These are phyloP conservation scores for Trichonephila inaurata DNA, from an alignment of 1,140 invertebrate genomes.

Conservation along the genomic window DNA sequence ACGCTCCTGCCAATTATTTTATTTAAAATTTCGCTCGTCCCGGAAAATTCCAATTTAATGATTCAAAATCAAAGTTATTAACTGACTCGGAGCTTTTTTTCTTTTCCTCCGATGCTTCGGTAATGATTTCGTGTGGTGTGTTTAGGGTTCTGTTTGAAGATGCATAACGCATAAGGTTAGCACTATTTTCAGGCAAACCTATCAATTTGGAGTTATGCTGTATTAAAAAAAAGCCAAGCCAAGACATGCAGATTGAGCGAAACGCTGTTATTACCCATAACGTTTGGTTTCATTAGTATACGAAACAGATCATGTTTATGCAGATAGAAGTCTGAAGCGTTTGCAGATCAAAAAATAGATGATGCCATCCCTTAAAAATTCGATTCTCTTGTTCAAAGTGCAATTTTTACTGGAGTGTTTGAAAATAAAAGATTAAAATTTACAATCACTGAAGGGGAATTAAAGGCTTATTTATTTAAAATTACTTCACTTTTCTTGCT, in stretches of 20 bases:
- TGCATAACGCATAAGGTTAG: background rate
- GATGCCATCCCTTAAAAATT: too few relatives aligned
- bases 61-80: constrained; percentile 67
- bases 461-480: too few relatives aligned
- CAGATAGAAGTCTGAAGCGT: background rate
- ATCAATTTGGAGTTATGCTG: background rate
- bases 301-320: background rate
- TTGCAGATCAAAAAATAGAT: too few relatives aligned
- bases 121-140: constrained; percentile 2
- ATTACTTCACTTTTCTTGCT: too few relatives aligned
- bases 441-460: too few relatives aligned
- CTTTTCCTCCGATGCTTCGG: background rate
- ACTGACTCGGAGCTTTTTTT: background rate
- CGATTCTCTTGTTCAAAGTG: too few relatives aligned
- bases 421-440: too few relatives aligned
- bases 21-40: constrained; percentile 50
- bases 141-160: background rate
- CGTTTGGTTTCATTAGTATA: background rate
- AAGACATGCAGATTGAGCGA: background rate
- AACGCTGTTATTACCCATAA: background rate
- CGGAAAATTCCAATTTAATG: constrained; percentile 55
- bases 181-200: background rate
- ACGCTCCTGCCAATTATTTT: constrained; percentile 54
- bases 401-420: too few relatives aligned
- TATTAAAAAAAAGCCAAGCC: background rate